Conservation (phyloP, 1,140 invertebrate genomes). For the Notospermus geniculatus region DNA sequence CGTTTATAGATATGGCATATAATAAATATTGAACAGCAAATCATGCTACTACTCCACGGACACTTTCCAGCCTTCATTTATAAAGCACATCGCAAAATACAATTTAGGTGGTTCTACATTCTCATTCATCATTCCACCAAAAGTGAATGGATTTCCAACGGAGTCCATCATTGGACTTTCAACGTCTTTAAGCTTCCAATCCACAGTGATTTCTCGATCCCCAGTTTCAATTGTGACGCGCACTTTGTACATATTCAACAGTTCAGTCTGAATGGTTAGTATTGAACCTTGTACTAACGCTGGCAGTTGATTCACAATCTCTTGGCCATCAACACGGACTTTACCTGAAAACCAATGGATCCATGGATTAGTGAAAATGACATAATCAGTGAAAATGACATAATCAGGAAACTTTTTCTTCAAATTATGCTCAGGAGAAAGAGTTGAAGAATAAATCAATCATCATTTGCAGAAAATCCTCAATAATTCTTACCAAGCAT, state of each 20-base stretch:
- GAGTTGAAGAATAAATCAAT: no score
- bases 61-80: slow-evolving; percentile 46
- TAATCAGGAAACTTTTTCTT: no score
- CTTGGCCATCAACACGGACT: slow-evolving; percentile 48
- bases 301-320: slow-evolving; percentile 47
- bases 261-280: slow-evolving; percentile 43
- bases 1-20: slow-evolving; percentile 1
- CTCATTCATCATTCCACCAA: neutral
- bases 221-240: slow-evolving; percentile 42
- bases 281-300: slow-evolving; percentile 39
- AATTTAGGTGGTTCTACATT: slow-evolving; percentile 22
- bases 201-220: slow-evolving; percentile 47
- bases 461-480: no score
- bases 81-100: slow-evolving; percentile 41
- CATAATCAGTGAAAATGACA: no score
- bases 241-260: slow-evolving; percentile 41
- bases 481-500: slow-evolving; percentile 1
- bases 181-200: slow-evolving; percentile 37
- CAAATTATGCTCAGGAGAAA: no score
- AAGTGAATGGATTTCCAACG: slow-evolving; percentile 8
- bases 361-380: no score
- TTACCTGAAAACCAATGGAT: slow-evolving; percentile 44
- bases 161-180: slow-evolving; percentile 9
- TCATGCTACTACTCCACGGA: slow-evolving; percentile 30
- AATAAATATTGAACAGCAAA: neutral